Conservation (phyloP, 2,113 vertebrate genomes). For the Rhipidura dahli region DNA sequence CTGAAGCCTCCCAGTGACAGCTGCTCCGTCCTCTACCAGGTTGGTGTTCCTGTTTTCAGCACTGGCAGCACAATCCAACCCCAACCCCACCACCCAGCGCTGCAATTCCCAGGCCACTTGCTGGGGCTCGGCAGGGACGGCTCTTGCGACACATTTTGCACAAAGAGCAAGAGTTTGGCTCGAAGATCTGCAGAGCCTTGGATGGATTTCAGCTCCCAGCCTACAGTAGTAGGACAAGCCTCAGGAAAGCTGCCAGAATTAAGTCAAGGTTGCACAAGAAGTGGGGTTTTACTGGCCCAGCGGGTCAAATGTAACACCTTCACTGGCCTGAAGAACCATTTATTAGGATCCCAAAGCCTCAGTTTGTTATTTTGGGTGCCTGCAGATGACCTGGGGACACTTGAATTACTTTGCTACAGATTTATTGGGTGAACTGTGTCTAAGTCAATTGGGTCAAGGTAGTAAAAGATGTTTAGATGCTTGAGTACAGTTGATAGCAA, state of each 20-base stretch:
- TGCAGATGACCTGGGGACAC: background rate
- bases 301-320: background rate
- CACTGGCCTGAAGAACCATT: background rate
- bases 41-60: background rate
- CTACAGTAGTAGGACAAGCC: background rate
- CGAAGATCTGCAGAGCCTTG: background rate
- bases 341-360: background rate
- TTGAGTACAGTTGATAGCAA: background rate
- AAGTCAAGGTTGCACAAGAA: background rate
- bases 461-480: background rate
- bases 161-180: background rate
- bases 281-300: background rate
- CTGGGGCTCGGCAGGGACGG: background rate
- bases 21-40: conserved; percentile 27
- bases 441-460: background rate
- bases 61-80: background rate
- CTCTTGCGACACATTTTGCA: background rate
- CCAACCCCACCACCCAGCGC: background rate
- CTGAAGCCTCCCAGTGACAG: conserved; percentile 21
- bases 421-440: background rate
- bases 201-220: background rate
- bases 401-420: background rate
- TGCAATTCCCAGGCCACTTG: background rate
- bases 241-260: background rate
- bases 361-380: background rate